These are phyloP conservation scores for Platerodrilus igneus DNA, from an alignment of 2,888 invertebrate genomes.

Conservation along the genomic window DNA sequence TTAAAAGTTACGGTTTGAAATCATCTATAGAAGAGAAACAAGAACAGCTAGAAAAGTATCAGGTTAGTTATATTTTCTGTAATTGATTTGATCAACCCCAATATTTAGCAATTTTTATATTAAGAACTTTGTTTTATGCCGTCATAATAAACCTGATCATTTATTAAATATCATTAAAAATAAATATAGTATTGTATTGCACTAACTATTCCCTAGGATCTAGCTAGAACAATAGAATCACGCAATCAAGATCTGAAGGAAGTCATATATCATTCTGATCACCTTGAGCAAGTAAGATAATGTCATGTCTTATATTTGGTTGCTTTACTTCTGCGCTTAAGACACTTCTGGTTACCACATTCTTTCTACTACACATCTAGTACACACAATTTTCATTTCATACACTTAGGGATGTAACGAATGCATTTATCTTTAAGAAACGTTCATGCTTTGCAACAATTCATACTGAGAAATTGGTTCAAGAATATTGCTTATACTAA, in stretches of 20 bases:
- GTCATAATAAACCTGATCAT: no score
- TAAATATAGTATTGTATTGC: conserved; percentile 24
- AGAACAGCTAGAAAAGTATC: conserved; percentile 84
- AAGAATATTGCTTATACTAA: no score
- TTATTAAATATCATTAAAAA: no score
- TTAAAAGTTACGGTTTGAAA: conserved; percentile 80
- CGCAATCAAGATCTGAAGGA: conserved; percentile 68
- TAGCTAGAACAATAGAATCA: conserved; percentile 68
- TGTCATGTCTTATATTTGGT: conserved; percentile 18
- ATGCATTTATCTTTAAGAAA: background rate
- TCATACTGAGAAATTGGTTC: no score
- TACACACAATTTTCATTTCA: conserved; percentile 7
- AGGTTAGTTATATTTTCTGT: conserved; percentile 64
- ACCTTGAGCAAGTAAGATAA: conserved; percentile 77
- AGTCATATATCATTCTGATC: conserved; percentile 69
- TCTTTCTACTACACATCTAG: conserved; percentile 9
- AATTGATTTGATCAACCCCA: no score
- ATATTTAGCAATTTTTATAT: no score
- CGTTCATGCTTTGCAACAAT: no score
- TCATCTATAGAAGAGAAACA: conserved; percentile 85
- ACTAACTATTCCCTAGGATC: conserved; percentile 59
- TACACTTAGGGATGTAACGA: no score
- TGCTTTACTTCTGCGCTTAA: conserved; percentile 11
- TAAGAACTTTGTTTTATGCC: no score
- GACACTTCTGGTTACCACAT: background rate